These are phyloP conservation scores for Glaucidium brasilianum DNA, from an alignment of 2,113 vertebrate species.

Conservation along the genomic window DNA sequence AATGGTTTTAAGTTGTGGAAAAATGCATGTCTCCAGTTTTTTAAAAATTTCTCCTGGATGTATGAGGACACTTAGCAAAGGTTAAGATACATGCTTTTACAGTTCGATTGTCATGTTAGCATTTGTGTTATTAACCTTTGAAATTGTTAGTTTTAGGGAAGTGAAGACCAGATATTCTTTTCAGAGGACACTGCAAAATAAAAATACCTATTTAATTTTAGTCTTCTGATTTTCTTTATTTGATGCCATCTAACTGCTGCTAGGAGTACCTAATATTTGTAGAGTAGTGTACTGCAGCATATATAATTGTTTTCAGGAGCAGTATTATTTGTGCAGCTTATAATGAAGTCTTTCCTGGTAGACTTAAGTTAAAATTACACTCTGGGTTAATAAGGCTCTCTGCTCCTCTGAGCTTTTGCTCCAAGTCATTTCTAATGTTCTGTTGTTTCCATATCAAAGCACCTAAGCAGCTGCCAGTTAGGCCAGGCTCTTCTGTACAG, in stretches of 20 bases:
- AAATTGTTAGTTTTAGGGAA: not conserved
- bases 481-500: not conserved
- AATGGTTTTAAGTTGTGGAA: not conserved
- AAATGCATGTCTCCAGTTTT: not conserved
- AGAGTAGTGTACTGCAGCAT: not conserved
- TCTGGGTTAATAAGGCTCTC: not conserved
- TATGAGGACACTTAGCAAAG: not conserved
- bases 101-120: not conserved
- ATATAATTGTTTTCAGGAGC: not conserved
- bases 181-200: not conserved
- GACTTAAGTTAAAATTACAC: not conserved
- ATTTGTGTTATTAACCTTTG: not conserved
- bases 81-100: not conserved
- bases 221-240: not conserved
- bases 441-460: not conserved
- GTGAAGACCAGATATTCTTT: not conserved
- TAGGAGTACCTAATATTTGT: not conserved
- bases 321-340: not conserved
- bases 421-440: not conserved
- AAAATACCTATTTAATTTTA: not conserved
- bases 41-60: not conserved
- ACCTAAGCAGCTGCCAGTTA: not conserved
- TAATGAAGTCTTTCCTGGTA: not conserved
- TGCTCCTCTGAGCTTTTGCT: not conserved
- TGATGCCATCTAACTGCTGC: not conserved